Conservation (phyloP, 1,140 invertebrate genomes). For the Cheumatopsyche charites region DNA sequence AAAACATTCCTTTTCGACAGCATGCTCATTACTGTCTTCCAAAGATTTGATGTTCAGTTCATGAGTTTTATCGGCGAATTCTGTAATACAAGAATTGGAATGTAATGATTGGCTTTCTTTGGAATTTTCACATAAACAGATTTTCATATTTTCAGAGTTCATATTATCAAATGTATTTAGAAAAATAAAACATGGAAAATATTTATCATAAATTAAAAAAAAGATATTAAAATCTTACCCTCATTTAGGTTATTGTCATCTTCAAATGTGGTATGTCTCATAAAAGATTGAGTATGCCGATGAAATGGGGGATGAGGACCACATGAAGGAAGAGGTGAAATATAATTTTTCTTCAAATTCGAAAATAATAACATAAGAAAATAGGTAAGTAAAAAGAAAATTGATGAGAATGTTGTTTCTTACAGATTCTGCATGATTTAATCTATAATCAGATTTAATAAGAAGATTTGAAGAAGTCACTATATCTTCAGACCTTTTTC, state of each 20-base stretch:
- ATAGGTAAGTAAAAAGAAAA: background rate
- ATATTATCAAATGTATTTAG: too few relatives aligned
- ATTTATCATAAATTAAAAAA: too few relatives aligned
- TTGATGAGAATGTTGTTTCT: background rate
- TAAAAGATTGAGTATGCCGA: constrained; percentile 5
- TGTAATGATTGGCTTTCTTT: too few relatives aligned
- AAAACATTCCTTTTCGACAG: constrained; percentile 41
- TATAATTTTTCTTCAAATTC: background rate
- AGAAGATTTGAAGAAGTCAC: background rate
- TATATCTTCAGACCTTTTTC: constrained; percentile 9
- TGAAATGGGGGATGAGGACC: constrained; percentile 43
- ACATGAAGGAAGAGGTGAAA: constrained; percentile 41
- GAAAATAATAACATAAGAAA: background rate
- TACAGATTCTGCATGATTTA: background rate
- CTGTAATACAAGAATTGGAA: too few relatives aligned
- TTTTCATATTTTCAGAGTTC: too few relatives aligned
- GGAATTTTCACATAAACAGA: too few relatives aligned
- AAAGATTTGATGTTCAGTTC: too few relatives aligned
- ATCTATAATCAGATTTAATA: background rate
- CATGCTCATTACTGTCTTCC: background rate
- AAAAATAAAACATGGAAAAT: too few relatives aligned
- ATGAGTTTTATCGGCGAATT: too few relatives aligned
- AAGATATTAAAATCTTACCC: background rate
- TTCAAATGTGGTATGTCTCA: constrained; percentile 40
- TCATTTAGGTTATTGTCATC: constrained; percentile 15